Conservation (phyloP, 2,113 vertebrate genomes). For the Bubo bubo region DNA sequence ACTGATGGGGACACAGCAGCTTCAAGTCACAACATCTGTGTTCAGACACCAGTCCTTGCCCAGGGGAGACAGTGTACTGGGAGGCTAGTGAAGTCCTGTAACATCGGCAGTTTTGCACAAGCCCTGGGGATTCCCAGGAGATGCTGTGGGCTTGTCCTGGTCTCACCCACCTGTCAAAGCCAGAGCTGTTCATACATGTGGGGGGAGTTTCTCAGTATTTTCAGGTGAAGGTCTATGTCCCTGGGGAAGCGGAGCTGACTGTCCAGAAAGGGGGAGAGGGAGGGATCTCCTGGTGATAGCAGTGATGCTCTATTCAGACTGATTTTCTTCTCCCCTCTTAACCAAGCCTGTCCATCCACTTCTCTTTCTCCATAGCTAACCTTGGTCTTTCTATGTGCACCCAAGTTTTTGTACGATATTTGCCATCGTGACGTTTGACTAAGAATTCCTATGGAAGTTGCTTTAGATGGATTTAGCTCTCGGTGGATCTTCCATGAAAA, state of each 20-base stretch:
- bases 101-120: rapidly evolving
- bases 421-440: rapidly evolving
- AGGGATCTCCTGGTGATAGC: rapidly evolving
- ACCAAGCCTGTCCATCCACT: not conserved
- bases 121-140: not conserved
- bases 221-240: not conserved
- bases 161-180: not conserved
- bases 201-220: rapidly evolving
- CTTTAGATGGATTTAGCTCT: not conserved
- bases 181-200: not conserved
- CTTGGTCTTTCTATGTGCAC: rapidly evolving
- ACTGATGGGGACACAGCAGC: not conserved
- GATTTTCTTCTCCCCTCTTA: not conserved
- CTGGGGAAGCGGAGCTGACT: not conserved
- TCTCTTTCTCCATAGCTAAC: not conserved
- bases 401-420: not conserved
- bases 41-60: not conserved
- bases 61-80: rapidly evolving
- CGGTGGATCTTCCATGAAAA: not conserved
- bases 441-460: not conserved
- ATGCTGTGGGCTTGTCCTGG: not conserved
- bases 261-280: not conserved
- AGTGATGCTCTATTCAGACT: rapidly evolving
- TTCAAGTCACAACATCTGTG: rapidly evolving
- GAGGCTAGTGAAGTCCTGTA: not conserved